These are phyloP conservation scores for Caenorhabditis wallacei DNA, from an alignment of 2,888 invertebrate species.

Conservation along the genomic window DNA sequence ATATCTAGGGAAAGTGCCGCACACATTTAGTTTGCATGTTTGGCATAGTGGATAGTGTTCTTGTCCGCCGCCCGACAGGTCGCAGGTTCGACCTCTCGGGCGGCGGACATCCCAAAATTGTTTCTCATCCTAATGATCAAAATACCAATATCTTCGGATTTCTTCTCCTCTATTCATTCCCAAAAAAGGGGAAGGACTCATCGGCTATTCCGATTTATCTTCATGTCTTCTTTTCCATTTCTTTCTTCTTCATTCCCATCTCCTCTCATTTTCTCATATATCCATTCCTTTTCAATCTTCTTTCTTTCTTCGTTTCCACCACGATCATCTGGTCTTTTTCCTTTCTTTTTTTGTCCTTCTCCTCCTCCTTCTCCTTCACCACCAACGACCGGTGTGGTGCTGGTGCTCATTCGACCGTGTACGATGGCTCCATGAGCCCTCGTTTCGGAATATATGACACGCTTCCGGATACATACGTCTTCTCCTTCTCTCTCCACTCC, in stretches of 20 bases:
- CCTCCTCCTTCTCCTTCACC: slow-evolving; percentile 3
- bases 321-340: slow-evolving; percentile 48
- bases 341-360: slow-evolving; percentile 24
- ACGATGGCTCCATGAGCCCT: slow-evolving; percentile 48
- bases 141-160: slow-evolving; percentile 23
- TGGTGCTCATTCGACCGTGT: slow-evolving; percentile 62
- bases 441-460: slow-evolving; percentile 61
- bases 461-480: slow-evolving; percentile 64
- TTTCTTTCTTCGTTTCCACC: slow-evolving; percentile 18
- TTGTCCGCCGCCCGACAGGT: too few relatives aligned
- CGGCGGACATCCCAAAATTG: too few relatives aligned
- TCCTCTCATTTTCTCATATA: slow-evolving; percentile 32
- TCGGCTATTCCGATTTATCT: slow-evolving; percentile 57
- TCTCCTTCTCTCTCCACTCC: slow-evolving; percentile 16
- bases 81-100: too few relatives aligned
- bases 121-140: slow-evolving; percentile 28
- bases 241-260: slow-evolving; percentile 15
- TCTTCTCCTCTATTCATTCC: slow-evolving; percentile 17
- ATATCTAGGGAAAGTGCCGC: too few relatives aligned
- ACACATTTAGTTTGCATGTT: too few relatives aligned
- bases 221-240: slow-evolving; percentile 32
- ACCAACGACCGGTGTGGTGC: slow-evolving; percentile 55
- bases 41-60: too few relatives aligned
- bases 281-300: slow-evolving; percentile 43
- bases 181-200: slow-evolving; percentile 35